Evolutionary conservation across 2,888 invertebrate genomes (phyloP).

Genomic region (Pristionchus exspectatus): DNA sequence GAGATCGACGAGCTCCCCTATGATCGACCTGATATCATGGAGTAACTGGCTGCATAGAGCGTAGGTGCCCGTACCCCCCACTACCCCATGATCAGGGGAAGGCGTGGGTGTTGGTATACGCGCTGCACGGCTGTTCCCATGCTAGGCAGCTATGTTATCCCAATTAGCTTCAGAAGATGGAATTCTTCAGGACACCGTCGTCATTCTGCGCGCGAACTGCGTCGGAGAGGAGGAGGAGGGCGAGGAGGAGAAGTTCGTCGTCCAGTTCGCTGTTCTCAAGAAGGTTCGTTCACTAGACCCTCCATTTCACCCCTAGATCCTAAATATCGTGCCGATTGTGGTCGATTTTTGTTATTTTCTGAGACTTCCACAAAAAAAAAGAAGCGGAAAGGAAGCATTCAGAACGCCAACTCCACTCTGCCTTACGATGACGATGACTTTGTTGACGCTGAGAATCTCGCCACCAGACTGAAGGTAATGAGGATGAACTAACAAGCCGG

Average conservation of each 20-base stretch:
- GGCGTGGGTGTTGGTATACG: too few relatives aligned
- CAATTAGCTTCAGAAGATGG: too few relatives aligned
- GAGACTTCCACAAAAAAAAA: neutral
- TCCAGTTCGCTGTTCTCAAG: conserved; percentile 70
- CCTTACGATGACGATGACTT: conserved; percentile 66
- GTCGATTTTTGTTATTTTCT: neutral
- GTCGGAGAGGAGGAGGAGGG: conserved; percentile 66
- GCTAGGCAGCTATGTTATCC: too few relatives aligned
- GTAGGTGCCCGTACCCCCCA: too few relatives aligned
- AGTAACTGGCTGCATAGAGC: too few relatives aligned
- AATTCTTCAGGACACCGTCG: conserved; percentile 67
- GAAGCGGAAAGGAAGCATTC: neutral
- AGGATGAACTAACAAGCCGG: neutral
- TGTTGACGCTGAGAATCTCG: conserved; percentile 64
- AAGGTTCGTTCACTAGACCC: too few relatives aligned
- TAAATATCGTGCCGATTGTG: neutral
- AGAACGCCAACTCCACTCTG: conserved; percentile 62
- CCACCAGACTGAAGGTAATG: conserved; percentile 65
- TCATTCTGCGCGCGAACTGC: conserved; percentile 70
- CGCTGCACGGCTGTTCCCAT: too few relatives aligned
- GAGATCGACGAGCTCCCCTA: too few relatives aligned
- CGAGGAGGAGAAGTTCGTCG: conserved; percentile 63
- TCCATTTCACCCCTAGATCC: too few relatives aligned
- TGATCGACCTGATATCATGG: too few relatives aligned
- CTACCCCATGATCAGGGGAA: too few relatives aligned